Conservation (phyloP, 2,797 vertebrate genomes). For the Cuniculus paca region DNA sequence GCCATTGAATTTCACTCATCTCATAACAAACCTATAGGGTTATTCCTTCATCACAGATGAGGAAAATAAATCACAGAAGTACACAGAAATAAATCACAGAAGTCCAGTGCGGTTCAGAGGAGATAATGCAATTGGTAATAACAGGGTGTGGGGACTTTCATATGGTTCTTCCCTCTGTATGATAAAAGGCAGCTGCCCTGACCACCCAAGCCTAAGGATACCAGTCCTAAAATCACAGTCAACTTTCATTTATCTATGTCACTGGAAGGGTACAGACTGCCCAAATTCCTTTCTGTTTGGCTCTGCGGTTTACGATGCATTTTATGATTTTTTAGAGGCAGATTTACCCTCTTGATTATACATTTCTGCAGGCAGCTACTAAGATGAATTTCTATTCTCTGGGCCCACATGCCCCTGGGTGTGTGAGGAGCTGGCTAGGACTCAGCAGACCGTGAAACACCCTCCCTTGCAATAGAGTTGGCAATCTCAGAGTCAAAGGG, state of each 20-base stretch:
- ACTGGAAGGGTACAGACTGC: not conserved
- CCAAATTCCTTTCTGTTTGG: conserved; percentile 45
- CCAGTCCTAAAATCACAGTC: not conserved
- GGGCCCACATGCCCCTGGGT: not conserved
- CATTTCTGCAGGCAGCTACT: conserved; percentile 57
- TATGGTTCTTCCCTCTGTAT: not conserved
- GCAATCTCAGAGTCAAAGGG: not conserved
- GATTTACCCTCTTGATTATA: conserved; percentile 55
- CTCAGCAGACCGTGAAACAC: not conserved
- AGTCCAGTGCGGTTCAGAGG: not conserved
- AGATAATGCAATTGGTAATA: not conserved
- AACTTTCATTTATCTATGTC: not conserved
- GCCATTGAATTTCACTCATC: not conserved
- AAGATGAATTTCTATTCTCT: conserved; percentile 53
- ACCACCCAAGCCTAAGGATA: conserved; percentile 17
- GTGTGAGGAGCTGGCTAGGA: not conserved
- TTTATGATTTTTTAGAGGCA: conserved; percentile 59
- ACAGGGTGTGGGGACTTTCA: not conserved
- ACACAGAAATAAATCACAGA: not conserved
- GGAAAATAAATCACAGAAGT: not conserved
- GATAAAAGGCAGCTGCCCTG: conserved; percentile 34
- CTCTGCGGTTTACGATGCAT: conserved; percentile 29
- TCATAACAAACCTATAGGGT: not conserved
- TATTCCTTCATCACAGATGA: not conserved
- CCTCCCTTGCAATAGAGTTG: not conserved